Evolutionary conservation across 1,140 invertebrate genomes (phyloP).

Genomic region (Drosophila biarmipes): DNA sequence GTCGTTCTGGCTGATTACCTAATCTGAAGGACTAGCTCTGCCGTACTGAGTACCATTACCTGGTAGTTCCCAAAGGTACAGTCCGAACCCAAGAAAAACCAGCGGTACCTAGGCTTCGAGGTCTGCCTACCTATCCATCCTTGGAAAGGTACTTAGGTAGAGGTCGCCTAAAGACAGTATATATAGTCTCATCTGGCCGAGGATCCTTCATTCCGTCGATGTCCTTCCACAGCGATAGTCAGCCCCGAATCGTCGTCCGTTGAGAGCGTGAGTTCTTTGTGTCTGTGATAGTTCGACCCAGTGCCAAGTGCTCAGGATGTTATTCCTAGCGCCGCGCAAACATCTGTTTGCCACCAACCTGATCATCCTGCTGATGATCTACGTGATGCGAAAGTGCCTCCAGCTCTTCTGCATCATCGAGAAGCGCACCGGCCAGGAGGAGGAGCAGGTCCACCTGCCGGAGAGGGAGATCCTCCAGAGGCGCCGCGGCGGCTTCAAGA

Average conservation of each 20-base stretch:
- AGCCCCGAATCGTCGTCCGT: slow-evolving; percentile 8
- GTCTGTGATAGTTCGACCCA: slow-evolving; percentile 66
- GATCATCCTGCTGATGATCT: slow-evolving; percentile 71
- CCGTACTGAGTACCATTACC: slow-evolving; percentile 22
- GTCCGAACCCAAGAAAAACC: slow-evolving; percentile 22
- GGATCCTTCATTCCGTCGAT: slow-evolving; percentile 61
- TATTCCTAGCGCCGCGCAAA: slow-evolving; percentile 75
- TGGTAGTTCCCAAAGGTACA: slow-evolving; percentile 22
- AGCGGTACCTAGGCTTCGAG: neutral
- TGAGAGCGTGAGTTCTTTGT: slow-evolving; percentile 34
- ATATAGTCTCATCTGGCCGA: slow-evolving; percentile 11
- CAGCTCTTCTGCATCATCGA: slow-evolving; percentile 77
- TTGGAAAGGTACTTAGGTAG: slow-evolving; percentile 5
- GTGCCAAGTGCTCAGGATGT: slow-evolving; percentile 54
- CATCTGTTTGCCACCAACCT: slow-evolving; percentile 76
- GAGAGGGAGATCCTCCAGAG: slow-evolving; percentile 18
- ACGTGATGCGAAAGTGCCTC: slow-evolving; percentile 71
- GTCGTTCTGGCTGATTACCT: slow-evolving; percentile 51
- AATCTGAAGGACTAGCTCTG: slow-evolving; percentile 56
- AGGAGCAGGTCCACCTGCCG: slow-evolving; percentile 15
- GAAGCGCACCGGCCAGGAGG: slow-evolving; percentile 52
- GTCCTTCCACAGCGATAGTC: slow-evolving; percentile 45
- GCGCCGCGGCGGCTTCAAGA: slow-evolving; percentile 54
- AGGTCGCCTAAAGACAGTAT: slow-evolving; percentile 31
- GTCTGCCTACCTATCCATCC: slow-evolving; percentile 39